phyloP scores from a whole-genome alignment of 2,113 vertebrate genomes.

The Heloderma charlesbogerti region DNA sequence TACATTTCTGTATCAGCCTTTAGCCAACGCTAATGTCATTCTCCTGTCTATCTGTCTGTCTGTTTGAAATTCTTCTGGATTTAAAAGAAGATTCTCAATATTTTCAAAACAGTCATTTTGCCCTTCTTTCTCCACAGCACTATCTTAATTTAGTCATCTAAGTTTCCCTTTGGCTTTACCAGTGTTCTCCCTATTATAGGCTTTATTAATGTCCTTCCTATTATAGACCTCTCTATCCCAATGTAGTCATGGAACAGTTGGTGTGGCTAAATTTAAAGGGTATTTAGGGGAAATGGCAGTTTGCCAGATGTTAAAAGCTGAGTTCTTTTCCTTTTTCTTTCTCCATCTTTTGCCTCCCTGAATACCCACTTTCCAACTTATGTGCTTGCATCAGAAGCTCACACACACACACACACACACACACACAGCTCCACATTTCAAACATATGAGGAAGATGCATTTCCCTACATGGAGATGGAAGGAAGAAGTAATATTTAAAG shows the following conservation, averaged over 20 bases:
- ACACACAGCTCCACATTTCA: neutral
- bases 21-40: too few relatives aligned
- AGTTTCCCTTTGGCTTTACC: neutral
- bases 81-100: neutral
- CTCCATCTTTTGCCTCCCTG: neutral
- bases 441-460: neutral
- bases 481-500: neutral
- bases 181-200: neutral
- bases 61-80: neutral
- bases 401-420: neutral
- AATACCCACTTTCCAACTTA: neutral
- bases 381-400: neutral
- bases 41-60: too few relatives aligned
- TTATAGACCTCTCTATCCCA: neutral
- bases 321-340: neutral
- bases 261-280: constrained; percentile 13
- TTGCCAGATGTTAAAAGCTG: neutral
- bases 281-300: neutral
- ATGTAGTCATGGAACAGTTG: constrained; percentile 15
- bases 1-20: too few relatives aligned
- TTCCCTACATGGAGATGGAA: too few relatives aligned
- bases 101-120: neutral
- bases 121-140: neutral
- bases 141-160: neutral
- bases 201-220: neutral